A percentile compares a stretch with the other conserved stretches of the same genome.
phyloP scores from a whole-genome alignment of 2,113 vertebrate genomes.

The Acinonyx jubatus region DNA sequence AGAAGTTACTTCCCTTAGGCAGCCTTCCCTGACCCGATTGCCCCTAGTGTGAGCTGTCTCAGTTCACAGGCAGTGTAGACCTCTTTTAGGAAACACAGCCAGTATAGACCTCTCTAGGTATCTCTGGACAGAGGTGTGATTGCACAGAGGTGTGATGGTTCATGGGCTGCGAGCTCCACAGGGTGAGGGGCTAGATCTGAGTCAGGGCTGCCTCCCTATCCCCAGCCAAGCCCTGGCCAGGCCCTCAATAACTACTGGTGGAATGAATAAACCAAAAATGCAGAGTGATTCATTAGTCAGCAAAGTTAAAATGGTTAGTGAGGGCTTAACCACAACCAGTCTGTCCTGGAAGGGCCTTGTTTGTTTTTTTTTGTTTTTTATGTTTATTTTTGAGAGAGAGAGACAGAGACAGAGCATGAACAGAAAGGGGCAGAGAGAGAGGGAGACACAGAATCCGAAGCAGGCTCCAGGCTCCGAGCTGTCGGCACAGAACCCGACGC shows the following conservation, averaged over 20 bases:
- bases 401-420: too few species aligned
- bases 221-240: background rate
- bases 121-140: background rate
- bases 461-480: too few species aligned
- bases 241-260: fast-evolving
- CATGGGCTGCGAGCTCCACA: background rate
- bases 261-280: fast-evolving
- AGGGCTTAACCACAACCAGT: background rate
- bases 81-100: background rate
- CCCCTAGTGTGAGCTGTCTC: background rate
- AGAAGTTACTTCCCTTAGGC: background rate
- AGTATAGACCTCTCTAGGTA: too few species aligned
- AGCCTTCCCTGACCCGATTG: background rate
- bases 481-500: too few species aligned
- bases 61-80: background rate
- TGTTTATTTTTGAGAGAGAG: too few species aligned
- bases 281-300: background rate
- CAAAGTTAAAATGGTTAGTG: fast-evolving
- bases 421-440: too few species aligned
- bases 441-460: too few species aligned
- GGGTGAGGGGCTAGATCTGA: background rate
- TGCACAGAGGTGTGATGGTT: fast-evolving
- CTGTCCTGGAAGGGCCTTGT: background rate
- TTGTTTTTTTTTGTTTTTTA: too few species aligned
- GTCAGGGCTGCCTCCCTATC: background rate